These are phyloP conservation scores for Chironomus riparius DNA, from an alignment of 2,888 invertebrate genomes.

Conservation along the genomic window DNA sequence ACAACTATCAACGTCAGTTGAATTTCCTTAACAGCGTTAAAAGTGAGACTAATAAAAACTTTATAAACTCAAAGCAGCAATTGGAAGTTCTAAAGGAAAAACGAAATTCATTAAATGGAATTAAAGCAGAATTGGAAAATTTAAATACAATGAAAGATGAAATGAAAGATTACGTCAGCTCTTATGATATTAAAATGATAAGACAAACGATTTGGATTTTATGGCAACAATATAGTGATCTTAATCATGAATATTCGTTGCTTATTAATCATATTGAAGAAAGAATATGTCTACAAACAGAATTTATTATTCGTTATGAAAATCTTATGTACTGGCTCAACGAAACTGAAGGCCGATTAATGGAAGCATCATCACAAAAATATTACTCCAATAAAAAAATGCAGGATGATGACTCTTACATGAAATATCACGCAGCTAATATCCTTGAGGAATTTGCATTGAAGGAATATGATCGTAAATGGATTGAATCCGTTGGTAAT, in stretches of 20 bases:
- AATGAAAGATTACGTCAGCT: constrained; percentile 74
- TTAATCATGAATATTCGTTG: constrained; percentile 67
- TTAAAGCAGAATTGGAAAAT: constrained; percentile 57
- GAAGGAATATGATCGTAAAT: constrained; percentile 68
- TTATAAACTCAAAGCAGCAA: constrained; percentile 52
- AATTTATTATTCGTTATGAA: constrained; percentile 58
- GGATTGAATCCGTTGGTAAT: constrained; percentile 61
- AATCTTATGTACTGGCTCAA: constrained; percentile 62
- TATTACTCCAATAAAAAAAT: constrained; percentile 45
- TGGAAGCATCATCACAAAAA: constrained; percentile 48
- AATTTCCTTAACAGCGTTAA: constrained; percentile 50
- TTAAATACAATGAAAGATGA: constrained; percentile 69
- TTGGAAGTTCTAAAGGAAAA: constrained; percentile 32
- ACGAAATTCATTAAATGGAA: constrained; percentile 42
- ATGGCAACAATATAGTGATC: constrained; percentile 69
- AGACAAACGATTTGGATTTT: constrained; percentile 70
- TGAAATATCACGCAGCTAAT: constrained; percentile 63
- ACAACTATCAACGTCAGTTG: constrained; percentile 55
- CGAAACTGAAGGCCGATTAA: constrained; percentile 57
- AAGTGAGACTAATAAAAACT: constrained; percentile 49
- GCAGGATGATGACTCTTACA: constrained; percentile 54
- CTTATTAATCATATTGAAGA: constrained; percentile 66
- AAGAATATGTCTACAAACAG: constrained; percentile 57
- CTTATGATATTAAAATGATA: constrained; percentile 70
- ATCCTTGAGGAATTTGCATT: constrained; percentile 64